Evolutionary conservation across 1,140 invertebrate species (phyloP).

Genomic region (Physella acuta): DNA sequence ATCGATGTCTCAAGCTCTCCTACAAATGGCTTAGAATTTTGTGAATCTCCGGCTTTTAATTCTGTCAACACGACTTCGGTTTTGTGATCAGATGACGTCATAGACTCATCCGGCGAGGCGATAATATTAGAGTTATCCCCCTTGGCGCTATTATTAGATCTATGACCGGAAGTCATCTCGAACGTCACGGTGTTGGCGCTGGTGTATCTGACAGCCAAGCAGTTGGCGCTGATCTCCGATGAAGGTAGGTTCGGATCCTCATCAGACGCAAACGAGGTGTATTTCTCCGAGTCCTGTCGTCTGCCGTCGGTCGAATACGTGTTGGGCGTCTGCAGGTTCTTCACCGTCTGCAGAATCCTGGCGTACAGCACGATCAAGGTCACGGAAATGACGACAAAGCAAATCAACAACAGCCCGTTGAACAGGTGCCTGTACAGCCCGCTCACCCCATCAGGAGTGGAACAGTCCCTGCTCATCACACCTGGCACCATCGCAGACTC

Average conservation of each 20-base stretch:
- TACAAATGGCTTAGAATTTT: too few relatives aligned
- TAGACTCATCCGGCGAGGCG: too few relatives aligned
- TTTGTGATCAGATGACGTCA: too few relatives aligned
- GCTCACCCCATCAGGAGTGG: background rate
- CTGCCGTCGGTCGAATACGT: background rate
- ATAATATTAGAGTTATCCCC: too few relatives aligned
- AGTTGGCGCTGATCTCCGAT: too few relatives aligned
- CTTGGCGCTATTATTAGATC: too few relatives aligned
- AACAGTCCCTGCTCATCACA: background rate
- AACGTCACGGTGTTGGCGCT: too few relatives aligned
- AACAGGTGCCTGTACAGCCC: background rate
- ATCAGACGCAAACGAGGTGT: background rate
- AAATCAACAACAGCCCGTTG: background rate
- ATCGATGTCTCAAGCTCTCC: too few relatives aligned
- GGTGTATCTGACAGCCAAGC: background rate
- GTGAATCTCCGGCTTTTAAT: too few relatives aligned
- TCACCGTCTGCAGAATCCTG: background rate
- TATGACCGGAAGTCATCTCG: too few relatives aligned
- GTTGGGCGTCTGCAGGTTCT: background rate
- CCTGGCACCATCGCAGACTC: background rate
- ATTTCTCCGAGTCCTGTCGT: background rate
- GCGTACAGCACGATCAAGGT: background rate
- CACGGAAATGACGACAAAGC: background rate
- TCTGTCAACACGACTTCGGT: too few relatives aligned
- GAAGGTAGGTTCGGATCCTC: background rate